Conservation (phyloP, 2,797 vertebrate species). For the Lacerta bilineata region DNA sequence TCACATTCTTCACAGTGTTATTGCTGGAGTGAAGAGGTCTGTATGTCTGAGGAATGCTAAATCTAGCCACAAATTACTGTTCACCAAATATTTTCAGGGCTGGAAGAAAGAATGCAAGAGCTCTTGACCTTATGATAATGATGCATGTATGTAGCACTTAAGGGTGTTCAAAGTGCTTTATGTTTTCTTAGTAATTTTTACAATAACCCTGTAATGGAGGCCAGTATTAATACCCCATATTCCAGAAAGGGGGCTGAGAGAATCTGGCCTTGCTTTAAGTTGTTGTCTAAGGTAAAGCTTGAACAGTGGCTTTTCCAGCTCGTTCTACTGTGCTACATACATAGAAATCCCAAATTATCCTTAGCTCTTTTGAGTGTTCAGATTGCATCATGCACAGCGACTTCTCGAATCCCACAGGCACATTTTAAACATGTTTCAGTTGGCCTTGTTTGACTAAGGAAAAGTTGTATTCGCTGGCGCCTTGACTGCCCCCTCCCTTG, state of each 20-base stretch:
- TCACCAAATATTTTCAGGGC: background rate
- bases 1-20: conserved; percentile 15
- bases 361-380: background rate
- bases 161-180: background rate
- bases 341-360: background rate
- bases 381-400: background rate
- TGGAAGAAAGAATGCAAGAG: background rate
- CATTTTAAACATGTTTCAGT: background rate
- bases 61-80: conserved; percentile 10
- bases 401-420: background rate
- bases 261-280: background rate
- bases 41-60: conserved; percentile 46
- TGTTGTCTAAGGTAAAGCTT: background rate
- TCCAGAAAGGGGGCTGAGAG: background rate
- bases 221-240: background rate
- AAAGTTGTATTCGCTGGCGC: too few species aligned
- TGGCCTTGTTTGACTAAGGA: background rate
- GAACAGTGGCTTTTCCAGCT: background rate
- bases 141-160: background rate
- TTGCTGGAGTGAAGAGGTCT: conserved; percentile 22
- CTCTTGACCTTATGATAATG: background rate
- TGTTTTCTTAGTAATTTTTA: background rate
- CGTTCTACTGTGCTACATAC: background rate
- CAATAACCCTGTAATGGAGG: background rate
- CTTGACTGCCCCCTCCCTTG: too few species aligned